phyloP scores from a whole-genome alignment of 1,140 invertebrate species.

The Ericerus pela region DNA sequence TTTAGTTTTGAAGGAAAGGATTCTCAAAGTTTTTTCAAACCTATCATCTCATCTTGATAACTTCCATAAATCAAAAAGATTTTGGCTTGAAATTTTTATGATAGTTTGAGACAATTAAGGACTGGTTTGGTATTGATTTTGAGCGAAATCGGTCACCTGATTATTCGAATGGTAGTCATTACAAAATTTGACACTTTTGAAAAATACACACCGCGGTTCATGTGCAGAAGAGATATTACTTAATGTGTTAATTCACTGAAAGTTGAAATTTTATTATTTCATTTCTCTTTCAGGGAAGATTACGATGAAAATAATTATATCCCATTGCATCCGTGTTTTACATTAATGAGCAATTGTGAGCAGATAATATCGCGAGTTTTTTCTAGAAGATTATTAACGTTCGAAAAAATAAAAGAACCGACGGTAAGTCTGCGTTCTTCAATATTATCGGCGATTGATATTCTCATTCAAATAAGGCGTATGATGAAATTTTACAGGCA shows the following conservation, averaged over 20 bases:
- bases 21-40: no score
- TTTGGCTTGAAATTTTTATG: no score
- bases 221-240: no score
- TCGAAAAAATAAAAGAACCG: conserved; percentile 57
- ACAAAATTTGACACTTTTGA: no score
- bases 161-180: no score
- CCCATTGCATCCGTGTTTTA: conserved; percentile 62
- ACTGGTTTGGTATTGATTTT: no score
- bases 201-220: no score
- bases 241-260: conserved; percentile 18
- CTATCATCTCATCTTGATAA: no score
- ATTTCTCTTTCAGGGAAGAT: conserved; percentile 40
- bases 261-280: conserved; percentile 15
- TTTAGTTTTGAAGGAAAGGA: no score
- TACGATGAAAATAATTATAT: conserved; percentile 52
- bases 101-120: no score
- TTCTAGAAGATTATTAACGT: conserved; percentile 68
- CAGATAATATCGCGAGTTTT: conserved; percentile 64
- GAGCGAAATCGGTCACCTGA: no score
- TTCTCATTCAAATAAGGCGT: not conserved
- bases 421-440: conserved; percentile 21
- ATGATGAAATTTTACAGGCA: not conserved
- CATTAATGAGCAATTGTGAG: conserved; percentile 67
- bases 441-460: not conserved
- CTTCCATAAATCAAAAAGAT: no score